phyloP scores from a whole-genome alignment of 1,140 invertebrate species.

The Drosophila arizonae region DNA sequence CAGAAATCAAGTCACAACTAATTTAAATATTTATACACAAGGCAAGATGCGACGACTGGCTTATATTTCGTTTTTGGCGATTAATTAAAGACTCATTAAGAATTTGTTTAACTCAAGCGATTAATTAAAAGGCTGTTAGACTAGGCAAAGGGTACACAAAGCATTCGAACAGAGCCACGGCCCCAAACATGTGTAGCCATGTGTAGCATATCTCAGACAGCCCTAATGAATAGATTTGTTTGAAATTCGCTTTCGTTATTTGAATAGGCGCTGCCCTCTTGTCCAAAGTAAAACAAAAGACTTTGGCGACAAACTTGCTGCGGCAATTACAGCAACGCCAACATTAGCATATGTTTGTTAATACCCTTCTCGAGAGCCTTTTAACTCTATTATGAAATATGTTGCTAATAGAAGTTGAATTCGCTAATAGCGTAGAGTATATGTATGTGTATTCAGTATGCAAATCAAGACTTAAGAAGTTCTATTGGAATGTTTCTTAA shows the following conservation, averaged over 20 bases:
- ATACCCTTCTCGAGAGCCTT: no score
- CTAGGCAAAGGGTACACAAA: slow-evolving; percentile 39
- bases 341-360: not conserved
- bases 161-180: slow-evolving; percentile 22
- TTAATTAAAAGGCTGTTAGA: slow-evolving; percentile 73
- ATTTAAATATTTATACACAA: slow-evolving; percentile 59
- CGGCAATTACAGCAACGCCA: not conserved
- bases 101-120: slow-evolving; percentile 67
- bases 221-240: slow-evolving; percentile 23
- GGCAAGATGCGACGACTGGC: slow-evolving; percentile 19
- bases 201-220: slow-evolving; percentile 29
- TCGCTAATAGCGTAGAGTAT: no score
- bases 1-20: slow-evolving; percentile 62
- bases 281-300: slow-evolving; percentile 38
- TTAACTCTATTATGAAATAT: no score
- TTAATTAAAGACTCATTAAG: slow-evolving; percentile 80
- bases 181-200: slow-evolving; percentile 33
- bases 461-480: no score
- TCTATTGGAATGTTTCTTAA: no score
- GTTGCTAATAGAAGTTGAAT: no score
- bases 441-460: no score
- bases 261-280: not conserved
- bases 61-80: slow-evolving; percentile 58
- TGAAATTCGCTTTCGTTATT: not conserved
- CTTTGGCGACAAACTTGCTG: slow-evolving; percentile 47